phyloP scores from a whole-genome alignment of 2,888 invertebrate genomes.

The Eurytoma californica region DNA sequence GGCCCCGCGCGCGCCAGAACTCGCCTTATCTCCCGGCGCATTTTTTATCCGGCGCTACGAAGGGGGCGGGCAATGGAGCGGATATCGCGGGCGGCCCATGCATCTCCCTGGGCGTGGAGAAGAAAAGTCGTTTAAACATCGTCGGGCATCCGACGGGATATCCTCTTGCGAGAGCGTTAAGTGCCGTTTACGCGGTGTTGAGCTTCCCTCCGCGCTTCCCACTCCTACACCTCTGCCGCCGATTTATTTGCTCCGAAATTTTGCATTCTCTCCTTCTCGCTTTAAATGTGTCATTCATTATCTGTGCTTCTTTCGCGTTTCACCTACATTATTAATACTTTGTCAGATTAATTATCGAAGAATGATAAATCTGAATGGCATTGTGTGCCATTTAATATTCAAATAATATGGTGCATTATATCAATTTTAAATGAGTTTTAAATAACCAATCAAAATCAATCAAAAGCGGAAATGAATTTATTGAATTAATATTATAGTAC shows the following conservation, averaged over 20 bases:
- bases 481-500: no score
- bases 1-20: background rate
- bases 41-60: background rate
- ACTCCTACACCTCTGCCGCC: background rate
- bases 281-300: no score
- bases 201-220: background rate
- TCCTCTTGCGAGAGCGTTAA: background rate
- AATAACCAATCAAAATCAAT: no score
- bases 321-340: no score
- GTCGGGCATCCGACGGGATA: background rate
- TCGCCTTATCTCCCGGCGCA: slow-evolving; percentile 10
- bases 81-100: background rate
- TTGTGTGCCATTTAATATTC: no score
- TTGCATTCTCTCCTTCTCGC: background rate
- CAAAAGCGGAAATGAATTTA: no score
- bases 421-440: no score
- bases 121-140: slow-evolving; percentile 20
- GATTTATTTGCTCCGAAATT: slow-evolving; percentile 6
- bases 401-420: no score
- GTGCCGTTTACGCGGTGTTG: slow-evolving; percentile 16
- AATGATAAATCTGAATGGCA: no score
- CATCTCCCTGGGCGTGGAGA: background rate
- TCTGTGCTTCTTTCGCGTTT: no score
- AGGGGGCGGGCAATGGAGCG: background rate
- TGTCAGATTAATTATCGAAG: no score